Evolutionary conservation across 1,140 invertebrate species (phyloP), one percentile per base, ranked within the genome.

Genomic region (Streblospio benedicti): DNA sequence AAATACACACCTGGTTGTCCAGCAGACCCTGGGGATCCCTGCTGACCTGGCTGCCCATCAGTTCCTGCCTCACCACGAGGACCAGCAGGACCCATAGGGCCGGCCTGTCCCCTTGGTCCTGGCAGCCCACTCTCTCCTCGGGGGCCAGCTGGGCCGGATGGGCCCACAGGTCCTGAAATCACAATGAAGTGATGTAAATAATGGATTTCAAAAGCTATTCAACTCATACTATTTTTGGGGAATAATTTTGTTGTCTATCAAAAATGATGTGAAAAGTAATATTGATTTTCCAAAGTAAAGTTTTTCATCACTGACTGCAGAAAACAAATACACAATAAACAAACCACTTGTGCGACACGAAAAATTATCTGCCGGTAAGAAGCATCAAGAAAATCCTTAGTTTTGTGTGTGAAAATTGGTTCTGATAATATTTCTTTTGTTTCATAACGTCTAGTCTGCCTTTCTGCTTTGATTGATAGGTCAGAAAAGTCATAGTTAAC

Each of bases 261-360:
- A n/a, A n/a, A n/a, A n/a, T n/a, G n/a, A n/a, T n/a, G n/a, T n/a
- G n/a, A n/a, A n/a, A n/a, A n/a, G n/a, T n/a, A n/a, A n/a, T n/a
- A n/a, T n/a, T n/a, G n/a, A n/a, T n/a, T n/a, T n/a, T n/a, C n/a
- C n/a, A n/a, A n/a, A n/a, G n/a, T n/a, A n/a, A n/a, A n/a, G n/a
- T n/a, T n/a, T n/a, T n/a, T n/a, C n/a, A n/a, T n/a, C n/a, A n/a
- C 85, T 43, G 76, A 68, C 25, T 73, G 60, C 45, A 87, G 87
- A n/a, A 80, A 75, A 28, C n/a, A 12, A 4, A 27, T 35, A 3
- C 14, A 5, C 4, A 35, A 18, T 47, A 2, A 2, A 33, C 52
- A 76, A 71, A 28, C 86, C 86, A 49, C 67, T 60, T 45, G 31
- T 20, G 27, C 41, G 32, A 57, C 38, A 18, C 12, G 18, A 41